Base-by-base conservation (phyloP, 2,888 invertebrate species). In the Cheilosia vulpina region DNA sequence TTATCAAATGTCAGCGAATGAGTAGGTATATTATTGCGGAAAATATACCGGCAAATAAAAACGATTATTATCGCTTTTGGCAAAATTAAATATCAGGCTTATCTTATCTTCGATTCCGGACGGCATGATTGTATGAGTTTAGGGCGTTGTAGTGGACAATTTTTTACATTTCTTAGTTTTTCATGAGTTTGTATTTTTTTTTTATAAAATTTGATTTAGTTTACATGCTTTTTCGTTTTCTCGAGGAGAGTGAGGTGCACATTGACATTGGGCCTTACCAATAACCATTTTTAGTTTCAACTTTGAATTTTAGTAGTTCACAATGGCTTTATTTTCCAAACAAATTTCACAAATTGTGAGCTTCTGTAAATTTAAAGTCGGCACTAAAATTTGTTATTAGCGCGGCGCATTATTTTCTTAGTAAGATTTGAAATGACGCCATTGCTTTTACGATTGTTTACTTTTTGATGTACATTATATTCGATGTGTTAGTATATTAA, bases 41-140 rank as follows among this genome's bases (percentile, higher is more conserved):
- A 69, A 73, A 50, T 69, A 43, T 69, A 78, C 68, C 50, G 62
- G 63, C 53, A 78, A 75, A 75, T 83, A 69, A 79, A 69, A 50
- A 34, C 24, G 19, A 38, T 58, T 58, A 17, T 38, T 58, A 58
- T 58, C 58, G 34, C 58, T 38, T 57, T 72, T 68, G 27, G 79
- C 73, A 24, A 84, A 83, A 75, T 78, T 57, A 68, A 77, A 75
- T 63, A 58, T 62, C 43, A 19, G 11, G 3, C 38, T 62, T 80
- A 80, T 80, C 80, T 80, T 68, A 80, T 80, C 80, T 19, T 27
- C 17, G 34, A 4, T 65, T 43, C 17, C 41, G 72, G 78, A 71
- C 78, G 47, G 41, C 50, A 41, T 38, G 66, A 66, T 52, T 38
- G 57, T 65, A 55, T 55, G 9, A 53, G 31, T 34, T 57, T 41